phyloP scores from a whole-genome alignment of 2,888 invertebrate genomes.

The Creontiades dilutus region DNA sequence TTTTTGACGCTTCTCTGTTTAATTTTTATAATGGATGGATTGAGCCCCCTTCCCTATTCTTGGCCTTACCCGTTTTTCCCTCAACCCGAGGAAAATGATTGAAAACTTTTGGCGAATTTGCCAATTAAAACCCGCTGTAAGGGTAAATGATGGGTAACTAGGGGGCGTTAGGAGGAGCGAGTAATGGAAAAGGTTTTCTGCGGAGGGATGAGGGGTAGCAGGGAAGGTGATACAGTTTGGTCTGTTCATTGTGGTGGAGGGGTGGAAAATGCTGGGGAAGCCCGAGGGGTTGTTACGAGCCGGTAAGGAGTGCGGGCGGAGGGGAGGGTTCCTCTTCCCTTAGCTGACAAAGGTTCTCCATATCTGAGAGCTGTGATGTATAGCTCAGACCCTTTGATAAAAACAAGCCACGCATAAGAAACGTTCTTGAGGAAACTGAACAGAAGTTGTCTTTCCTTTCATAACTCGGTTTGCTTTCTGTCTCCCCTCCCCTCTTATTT shows the following conservation, averaged over 20 bases:
- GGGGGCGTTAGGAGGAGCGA: not conserved
- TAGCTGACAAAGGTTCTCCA: slow-evolving; percentile 58
- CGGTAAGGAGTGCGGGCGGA: not conserved
- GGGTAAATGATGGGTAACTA: not conserved
- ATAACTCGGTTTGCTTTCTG: slow-evolving; percentile 55
- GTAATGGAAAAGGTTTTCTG: slow-evolving; percentile 9
- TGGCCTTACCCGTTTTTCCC: not conserved
- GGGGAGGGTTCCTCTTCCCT: slow-evolving; percentile 25
- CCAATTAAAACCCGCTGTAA: slow-evolving; percentile 11
- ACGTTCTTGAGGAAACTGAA: slow-evolving; percentile 54
- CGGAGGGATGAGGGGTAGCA: not conserved
- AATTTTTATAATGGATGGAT: not conserved
- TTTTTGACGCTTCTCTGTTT: no score
- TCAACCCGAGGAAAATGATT: not conserved
- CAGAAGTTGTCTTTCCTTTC: slow-evolving; percentile 61
- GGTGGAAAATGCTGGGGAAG: not conserved
- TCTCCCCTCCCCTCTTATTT: slow-evolving; percentile 20
- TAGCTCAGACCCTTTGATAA: slow-evolving; percentile 61
- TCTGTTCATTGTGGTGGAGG: slow-evolving; percentile 5
- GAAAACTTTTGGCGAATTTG: not conserved
- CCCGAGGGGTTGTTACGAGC: not conserved
- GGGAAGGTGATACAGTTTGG: not conserved
- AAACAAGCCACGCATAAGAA: slow-evolving; percentile 66
- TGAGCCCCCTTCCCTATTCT: not conserved
- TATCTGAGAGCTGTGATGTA: slow-evolving; percentile 59